A percentile compares a stretch with the other conserved stretches of the same genome.
Conservation (phyloP, 2,888 invertebrate species). For the Amphipoea lucens region DNA sequence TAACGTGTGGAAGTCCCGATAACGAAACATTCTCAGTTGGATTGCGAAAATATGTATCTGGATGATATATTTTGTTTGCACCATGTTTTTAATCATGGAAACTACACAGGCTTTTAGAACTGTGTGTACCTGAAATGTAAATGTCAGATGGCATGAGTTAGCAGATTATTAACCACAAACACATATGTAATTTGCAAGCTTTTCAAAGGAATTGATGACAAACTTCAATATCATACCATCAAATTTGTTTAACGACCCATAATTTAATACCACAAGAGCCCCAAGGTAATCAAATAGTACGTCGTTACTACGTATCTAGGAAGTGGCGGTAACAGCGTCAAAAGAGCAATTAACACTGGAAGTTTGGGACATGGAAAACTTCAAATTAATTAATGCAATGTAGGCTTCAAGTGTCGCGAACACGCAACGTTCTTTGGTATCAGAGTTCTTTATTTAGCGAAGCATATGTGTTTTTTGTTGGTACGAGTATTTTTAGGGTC, state of each 20-base stretch:
- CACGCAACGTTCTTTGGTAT: slow-evolving; percentile 75
- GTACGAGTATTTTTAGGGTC: not conserved
- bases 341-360: slow-evolving; percentile 82
- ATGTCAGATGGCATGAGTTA: not conserved
- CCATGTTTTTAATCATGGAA: not conserved
- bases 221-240: slow-evolving; percentile 60
- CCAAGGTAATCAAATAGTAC: slow-evolving; percentile 68
- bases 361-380: slow-evolving; percentile 77
- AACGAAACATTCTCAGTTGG: slow-evolving; percentile 14
- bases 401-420: slow-evolving; percentile 77
- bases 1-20: slow-evolving; percentile 42
- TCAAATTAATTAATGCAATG: slow-evolving; percentile 83
- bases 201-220: slow-evolving; percentile 56
- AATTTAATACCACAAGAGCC: slow-evolving; percentile 59
- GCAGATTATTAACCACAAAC: slow-evolving; percentile 14
- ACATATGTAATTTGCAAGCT: slow-evolving; percentile 45
- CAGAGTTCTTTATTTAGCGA: slow-evolving; percentile 26
- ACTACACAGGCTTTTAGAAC: too few relatives aligned
- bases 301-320: slow-evolving; percentile 65
- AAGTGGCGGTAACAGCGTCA: slow-evolving; percentile 71
- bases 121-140: not conserved
- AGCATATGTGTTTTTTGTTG: slow-evolving; percentile 7
- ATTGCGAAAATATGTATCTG: slow-evolving; percentile 13
- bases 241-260: slow-evolving; percentile 62
- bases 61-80: not conserved